Evolutionary conservation across 2,797 vertebrate genomes (phyloP), one percentile per base, ranked within the genome.

Genomic region (Lophotriccus pileatus): DNA sequence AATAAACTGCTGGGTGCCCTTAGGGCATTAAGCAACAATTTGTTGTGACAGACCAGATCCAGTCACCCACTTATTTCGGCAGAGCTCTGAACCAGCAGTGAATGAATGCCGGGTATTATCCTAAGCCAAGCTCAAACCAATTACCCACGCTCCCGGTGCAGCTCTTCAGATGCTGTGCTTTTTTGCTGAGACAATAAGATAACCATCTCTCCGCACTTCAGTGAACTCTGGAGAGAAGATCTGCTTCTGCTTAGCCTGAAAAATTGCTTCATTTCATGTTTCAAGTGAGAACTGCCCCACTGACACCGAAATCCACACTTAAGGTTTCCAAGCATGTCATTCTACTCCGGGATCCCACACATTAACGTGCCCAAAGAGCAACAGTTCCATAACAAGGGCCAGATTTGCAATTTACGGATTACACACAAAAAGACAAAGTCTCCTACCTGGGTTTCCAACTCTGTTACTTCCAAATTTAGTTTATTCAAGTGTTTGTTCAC

Each of bases 401-500:
- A 44, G 27, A 63, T 46, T 14, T 52, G 10, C 34, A 44, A 39
- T 46, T 59, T 49, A 78, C n/a, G 75, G 5, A 39, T 59, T 22
- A 52, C 30, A 69, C 3, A 24, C 22, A 80, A 75, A 41, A 63
- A 53, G 34, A 63, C 19, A 47, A 79, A 83, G n/a, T 7, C 7
- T 11, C 70, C 59, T 93, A 99, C 99, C 99, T 99, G 99, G 32
- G 99, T 98, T 97, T 99, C 99, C 95, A 99, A 98, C 83, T 99
- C 99, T 0, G 98, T 99, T 49, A 99, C 99, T 94, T 99, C 99
- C 98, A 99, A 94, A 96, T 99, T 99, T 95, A 99, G 97, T 96
- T 99, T 99, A 97, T 99, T 99, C 87, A 99, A 97, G 94, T 99
- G 99, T 96, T 99, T 99, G 98, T 99, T 99, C 91, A 99, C 99